Evolutionary conservation across 2,797 vertebrate species (phyloP), one percentile per base, ranked within the genome.

Genomic region (Synaphobranchus kaupii): DNA sequence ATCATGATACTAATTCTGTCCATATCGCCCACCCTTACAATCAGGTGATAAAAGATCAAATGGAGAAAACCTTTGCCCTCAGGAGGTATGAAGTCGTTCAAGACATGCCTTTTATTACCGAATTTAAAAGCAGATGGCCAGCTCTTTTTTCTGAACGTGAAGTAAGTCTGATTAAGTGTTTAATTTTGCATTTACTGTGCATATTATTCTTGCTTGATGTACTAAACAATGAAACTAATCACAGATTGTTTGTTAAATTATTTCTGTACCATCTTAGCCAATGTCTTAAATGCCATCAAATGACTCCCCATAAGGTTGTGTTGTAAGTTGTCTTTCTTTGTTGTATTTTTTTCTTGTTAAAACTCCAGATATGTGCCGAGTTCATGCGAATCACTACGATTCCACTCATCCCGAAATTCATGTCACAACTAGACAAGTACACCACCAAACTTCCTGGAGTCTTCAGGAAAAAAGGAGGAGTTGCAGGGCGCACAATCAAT

Each of bases 61-160:
- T 87, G 73, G 83, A 81, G 20, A 85, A 73, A 84, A 89, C 78
- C 22, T 85, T 88, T 83, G 78, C 78, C 25, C 28, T 31, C 20
- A 87, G 88, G 66, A 47, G 86, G 17, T 39, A 84, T 83, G 78
- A 89, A 71, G 88, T 89, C 1, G 44, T 87, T 44, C 12, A 85
- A 22, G 86, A 89, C n/a, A 56, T 83, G 80, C 88, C 86, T 22
- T n/a, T 85, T 13, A 83, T 83, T 47, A 84, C 84, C 7, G 84
- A 85, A 28, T 86, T 88, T 68, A 88, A 88, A 81, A 88, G 17
- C 2, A 88, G 87, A 25, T 88, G 87, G 84, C 76, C 84, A 47
- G 87, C 84, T 25, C 84, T 82, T 39, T 88, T 88, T 39, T 25
- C 28, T 66, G 76, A 52, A 20, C 48, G 34, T 68, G 76, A 88